Base-by-base conservation (phyloP, 2,113 vertebrate genomes). In the Dolichotis patagonum region DNA sequence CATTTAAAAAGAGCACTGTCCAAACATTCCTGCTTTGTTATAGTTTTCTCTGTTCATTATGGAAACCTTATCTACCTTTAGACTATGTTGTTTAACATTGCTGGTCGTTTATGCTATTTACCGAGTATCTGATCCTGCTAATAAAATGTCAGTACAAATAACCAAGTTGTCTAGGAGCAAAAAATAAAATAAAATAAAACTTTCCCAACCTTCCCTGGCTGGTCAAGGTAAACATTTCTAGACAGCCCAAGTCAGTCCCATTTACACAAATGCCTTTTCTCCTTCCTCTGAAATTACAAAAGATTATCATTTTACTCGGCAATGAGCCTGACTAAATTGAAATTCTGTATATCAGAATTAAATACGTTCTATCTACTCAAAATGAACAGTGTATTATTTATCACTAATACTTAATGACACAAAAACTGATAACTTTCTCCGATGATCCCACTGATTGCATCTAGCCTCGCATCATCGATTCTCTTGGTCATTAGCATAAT, bases 321-420 rank as follows among this genome's bases (percentile, higher is more conserved):
- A 98, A 98, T 98, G 95, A 96, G 97, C 97, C 96, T 97, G 97
- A 96, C 97, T 98, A 98, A 98, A 98, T 97, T 97, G 98, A 98
- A 98, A 97, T 97, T 97, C 98, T 94, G 95, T 98, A 89, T 97
- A 98, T 98, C 98, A 97, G 98, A 98, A 99, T 99, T 99, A 99
- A 99, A 98, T 98, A 98, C 94, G 84, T 98, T 98, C 98, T 96
- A 97, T 98, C 98, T 97, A 88, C 98, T 98, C 96, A 96, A 97
- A 98, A 98, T 97, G 98, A 98, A 96, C 95, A 98, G 98, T 97
- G 97, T 97, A 97, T 98, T 98, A 99, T 99, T 99, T 98, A 99
- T 99, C 98, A 98, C 98, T 98, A 98, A 98, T 98, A 98, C 98
- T 98, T 98, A 98, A 99, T 99, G 99, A 99, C 98, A 98, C 98